These are phyloP conservation scores for Ceriagrion tenellum DNA, from an alignment of 2,888 invertebrate genomes.

Conservation along the genomic window DNA sequence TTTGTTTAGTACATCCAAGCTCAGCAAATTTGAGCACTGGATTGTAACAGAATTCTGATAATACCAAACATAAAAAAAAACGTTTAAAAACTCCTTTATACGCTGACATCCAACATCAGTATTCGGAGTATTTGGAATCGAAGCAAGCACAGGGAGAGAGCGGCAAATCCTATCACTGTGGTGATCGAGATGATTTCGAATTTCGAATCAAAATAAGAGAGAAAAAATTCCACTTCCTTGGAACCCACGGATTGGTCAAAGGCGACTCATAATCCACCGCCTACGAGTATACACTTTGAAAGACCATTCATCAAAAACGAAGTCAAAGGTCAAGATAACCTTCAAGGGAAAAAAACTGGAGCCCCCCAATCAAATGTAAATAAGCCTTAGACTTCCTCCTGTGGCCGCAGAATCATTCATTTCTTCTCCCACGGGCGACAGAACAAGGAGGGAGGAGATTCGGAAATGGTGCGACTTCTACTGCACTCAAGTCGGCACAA, in stretches of 20 bases:
- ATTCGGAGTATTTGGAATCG: too few relatives aligned
- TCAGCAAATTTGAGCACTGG: too few relatives aligned
- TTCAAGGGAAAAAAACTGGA: neutral
- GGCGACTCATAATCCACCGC: neutral
- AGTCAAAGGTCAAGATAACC: neutral
- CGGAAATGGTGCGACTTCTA: neutral
- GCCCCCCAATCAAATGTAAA: conserved; percentile 10
- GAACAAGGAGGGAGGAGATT: neutral
- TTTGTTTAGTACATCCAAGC: too few relatives aligned
- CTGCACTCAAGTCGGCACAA: neutral
- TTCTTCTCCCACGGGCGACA: neutral
- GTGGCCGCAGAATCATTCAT: neutral
- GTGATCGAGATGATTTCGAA: too few relatives aligned
- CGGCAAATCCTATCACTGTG: too few relatives aligned
- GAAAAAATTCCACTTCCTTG: neutral
- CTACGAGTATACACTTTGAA: neutral
- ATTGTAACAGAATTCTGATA: too few relatives aligned
- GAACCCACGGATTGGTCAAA: neutral
- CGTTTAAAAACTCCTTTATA: too few relatives aligned
- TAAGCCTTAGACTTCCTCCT: neutral
- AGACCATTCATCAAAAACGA: neutral
- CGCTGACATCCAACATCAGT: too few relatives aligned
- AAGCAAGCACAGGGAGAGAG: too few relatives aligned
- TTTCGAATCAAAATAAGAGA: neutral
- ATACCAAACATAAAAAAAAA: too few relatives aligned